Evolutionary conservation across 2,113 vertebrate species (phyloP).

Genomic region (Amazona vittata): DNA sequence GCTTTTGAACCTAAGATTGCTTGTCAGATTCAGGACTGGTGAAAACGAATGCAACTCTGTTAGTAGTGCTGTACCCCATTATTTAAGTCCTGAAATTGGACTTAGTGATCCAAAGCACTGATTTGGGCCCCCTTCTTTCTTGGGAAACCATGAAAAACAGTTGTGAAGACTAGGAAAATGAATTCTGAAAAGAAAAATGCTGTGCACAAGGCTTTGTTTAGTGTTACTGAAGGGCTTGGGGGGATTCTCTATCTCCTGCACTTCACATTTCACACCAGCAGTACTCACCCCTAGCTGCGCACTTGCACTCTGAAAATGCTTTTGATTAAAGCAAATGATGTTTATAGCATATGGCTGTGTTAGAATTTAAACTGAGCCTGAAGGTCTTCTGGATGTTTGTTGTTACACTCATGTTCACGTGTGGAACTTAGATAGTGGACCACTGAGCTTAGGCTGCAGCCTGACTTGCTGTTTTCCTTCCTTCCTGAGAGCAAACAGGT

Average conservation of each 20-base stretch:
- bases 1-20: background rate
- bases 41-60: background rate
- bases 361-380: background rate
- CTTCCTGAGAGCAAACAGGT: background rate
- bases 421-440: background rate
- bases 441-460: background rate
- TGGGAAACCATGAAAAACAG: background rate
- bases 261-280: background rate
- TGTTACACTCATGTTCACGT: background rate
- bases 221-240: background rate
- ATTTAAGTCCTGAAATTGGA: background rate
- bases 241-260: background rate
- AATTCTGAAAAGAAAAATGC: background rate
- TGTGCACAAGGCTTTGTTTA: background rate
- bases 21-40: background rate
- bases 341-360: background rate
- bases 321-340: background rate
- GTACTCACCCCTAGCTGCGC: background rate
- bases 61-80: background rate
- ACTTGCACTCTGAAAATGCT: background rate
- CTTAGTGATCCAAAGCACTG: background rate
- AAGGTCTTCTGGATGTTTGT: background rate
- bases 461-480: background rate
- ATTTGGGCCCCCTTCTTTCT: background rate
- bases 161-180: background rate